Evolutionary conservation across 2,888 invertebrate species (phyloP), one percentile per base, ranked within the genome.

Genomic region (Drosophila longiperda): DNA sequence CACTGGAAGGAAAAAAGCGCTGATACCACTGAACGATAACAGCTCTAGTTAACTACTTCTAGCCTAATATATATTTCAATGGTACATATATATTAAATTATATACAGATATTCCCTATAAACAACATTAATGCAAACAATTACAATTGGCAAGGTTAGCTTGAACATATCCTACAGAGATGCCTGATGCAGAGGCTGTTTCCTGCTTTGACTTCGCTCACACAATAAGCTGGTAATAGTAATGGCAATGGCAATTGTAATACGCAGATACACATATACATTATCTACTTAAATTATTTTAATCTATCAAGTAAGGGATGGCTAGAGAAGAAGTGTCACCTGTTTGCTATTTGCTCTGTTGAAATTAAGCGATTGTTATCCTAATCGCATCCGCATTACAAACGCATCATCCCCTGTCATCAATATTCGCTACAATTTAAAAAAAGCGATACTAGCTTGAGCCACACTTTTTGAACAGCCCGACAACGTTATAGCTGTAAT

Each of bases 1-100:
- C 96, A 59, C 95, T 96, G 95, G 95, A 55, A 94, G 94, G 67
- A 96, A 96, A 91, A 96, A 97, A 92, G 96, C 96, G 90, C 96
- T 96, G 40, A 94, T 98, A 87, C 96, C 96, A 71, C 93, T 98
- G 57, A 96, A 97, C 93, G 97, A 73, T 92, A 83, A 59, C 53
- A 58, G 50, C 62, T 64, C 38, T 49, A 62, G 33, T 34, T 48
- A 48, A 53, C 50, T 62, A 69, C 54, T 55, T 40, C 48, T 78
- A 69, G 58, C 33, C 36, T 50, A 49, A 54, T 61, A 49, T 70
- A 57, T 67, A 33, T 54, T 49, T 55, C 53, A 65, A 65, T 81
- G 78, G 74, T 78, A 77, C 81, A 65, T 76, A 72, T 32, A 65
- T 55, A 29, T 26, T 5, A 26, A 26, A 42, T 34, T 32, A 45